Conservation (phyloP, 2,797 vertebrate genomes). For the Spheniscus humboldti region DNA sequence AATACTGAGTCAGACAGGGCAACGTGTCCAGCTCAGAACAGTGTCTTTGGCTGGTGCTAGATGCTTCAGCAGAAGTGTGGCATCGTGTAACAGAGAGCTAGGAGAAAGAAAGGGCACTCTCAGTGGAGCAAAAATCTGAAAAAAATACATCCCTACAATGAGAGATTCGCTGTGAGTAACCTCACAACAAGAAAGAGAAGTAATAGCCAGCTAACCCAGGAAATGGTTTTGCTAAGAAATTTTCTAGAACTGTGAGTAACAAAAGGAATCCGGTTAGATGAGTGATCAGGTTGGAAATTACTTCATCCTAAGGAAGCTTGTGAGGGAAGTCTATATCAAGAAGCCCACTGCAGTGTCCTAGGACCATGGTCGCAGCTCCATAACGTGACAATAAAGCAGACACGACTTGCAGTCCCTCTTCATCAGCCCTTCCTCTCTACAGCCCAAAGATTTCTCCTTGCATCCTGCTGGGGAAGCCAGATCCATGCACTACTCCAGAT, state of each 20-base stretch:
- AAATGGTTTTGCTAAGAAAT: not conserved
- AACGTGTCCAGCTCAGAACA: rapidly evolving
- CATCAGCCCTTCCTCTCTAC: not conserved
- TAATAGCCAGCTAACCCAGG: not conserved
- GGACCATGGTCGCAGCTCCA: rapidly evolving
- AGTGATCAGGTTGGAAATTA: not conserved
- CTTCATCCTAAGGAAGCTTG: not conserved
- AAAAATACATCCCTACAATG: not conserved
- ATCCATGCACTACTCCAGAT: not conserved
- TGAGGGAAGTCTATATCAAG: not conserved
- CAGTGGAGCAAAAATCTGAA: not conserved
- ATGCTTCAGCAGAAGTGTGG: not conserved
- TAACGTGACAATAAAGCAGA: not conserved
- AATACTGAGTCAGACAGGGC: not conserved
- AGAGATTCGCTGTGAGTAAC: not conserved
- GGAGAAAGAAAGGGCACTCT: not conserved
- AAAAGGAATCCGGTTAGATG: not conserved
- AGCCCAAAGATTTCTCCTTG: not conserved
- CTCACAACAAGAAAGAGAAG: not conserved
- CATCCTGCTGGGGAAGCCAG: not conserved
- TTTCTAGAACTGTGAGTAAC: not conserved
- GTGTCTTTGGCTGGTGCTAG: not conserved
- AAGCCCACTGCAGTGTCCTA: not conserved
- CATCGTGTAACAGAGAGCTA: not conserved
- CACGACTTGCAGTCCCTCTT: not conserved